A percentile compares a stretch with the other conserved stretches of the same genome.
These are phyloP conservation scores for Bufo gargarizans DNA, from an alignment of 2,113 vertebrate species.

Conservation along the genomic window DNA sequence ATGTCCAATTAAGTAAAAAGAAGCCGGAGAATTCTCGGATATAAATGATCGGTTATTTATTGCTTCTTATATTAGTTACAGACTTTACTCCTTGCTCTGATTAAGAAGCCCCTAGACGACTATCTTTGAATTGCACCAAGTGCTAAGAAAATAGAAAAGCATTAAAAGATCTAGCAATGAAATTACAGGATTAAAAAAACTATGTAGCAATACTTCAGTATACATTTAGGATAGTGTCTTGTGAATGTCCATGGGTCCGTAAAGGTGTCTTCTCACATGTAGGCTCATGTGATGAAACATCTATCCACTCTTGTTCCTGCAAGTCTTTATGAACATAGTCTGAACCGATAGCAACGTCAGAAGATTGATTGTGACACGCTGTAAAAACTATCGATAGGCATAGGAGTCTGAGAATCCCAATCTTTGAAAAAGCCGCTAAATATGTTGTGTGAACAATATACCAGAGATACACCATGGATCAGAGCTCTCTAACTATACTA, in stretches of 20 bases:
- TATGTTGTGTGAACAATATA: background rate
- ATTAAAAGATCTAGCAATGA: constrained; percentile 4
- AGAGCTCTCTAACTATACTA: background rate
- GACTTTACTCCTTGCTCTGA: constrained; percentile 23
- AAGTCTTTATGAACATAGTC: background rate
- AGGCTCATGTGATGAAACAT: background rate
- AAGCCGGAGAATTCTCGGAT: constrained; percentile 44
- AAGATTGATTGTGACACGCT: background rate
- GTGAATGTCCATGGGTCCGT: too few relatives aligned
- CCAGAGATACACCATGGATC: background rate
- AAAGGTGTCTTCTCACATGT: background rate
- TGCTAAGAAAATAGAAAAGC: constrained; percentile 9
- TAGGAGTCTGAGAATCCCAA: background rate
- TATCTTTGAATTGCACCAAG: constrained; percentile 19
- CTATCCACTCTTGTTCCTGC: background rate
- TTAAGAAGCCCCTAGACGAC: constrained; percentile 39
- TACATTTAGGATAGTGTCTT: too few relatives aligned
- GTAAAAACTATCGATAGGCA: background rate
- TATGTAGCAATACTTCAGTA: background rate
- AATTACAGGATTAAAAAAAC: background rate
- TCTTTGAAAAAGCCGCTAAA: background rate
- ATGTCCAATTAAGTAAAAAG: constrained; percentile 44
- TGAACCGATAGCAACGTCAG: background rate
- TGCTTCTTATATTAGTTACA: constrained; percentile 50
- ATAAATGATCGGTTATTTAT: constrained; percentile 56